Base-by-base conservation (phyloP, 2,797 vertebrate genomes). In the Todus mexicanus region DNA sequence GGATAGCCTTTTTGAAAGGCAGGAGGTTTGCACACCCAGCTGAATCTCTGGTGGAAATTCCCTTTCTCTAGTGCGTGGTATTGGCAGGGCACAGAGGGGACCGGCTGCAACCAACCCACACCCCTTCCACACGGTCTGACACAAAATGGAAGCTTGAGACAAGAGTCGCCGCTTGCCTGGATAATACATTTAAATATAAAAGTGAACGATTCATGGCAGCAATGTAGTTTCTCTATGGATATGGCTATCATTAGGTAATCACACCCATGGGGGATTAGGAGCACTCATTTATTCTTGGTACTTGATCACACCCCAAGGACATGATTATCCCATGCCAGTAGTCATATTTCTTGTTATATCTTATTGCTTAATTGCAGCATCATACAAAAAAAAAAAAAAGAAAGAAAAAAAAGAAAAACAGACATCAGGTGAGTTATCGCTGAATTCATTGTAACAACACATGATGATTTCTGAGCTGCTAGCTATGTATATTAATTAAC, bases 221-320 rank as follows among this genome's bases (percentile, higher is more conserved):
- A 22, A 18, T 33, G 71, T 37, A 64, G 84, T 25, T 31, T 77
- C 76, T 83, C 16, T 0, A 43, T 14, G 59, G 84, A 73, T 48
- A 57, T 15, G 51, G 59, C 66, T 27, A 22, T 59, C 33, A n/a
- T 18, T 48, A 66, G 66, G 72, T 77, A 93, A 91, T 70, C 18
- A 6, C 27, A 23, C 73, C 77, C 56, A 9, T 21, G 37, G 84
- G 84, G 75, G 76, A 91, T 57, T 47, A 64, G 54, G 40, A 65
- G 70, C 40, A 51, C 66, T 94, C 38, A 5, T 93, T 86, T 92
- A 73, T 72, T 84, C 89, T 68, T 92, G 86, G 77, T 76, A 61
- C 87, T 87, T 65, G 77, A 78, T 86, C 74, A 33, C 60, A 79
- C 75, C 84, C 80, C 11, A 82, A 94, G 91, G 94, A 96, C 26